phyloP scores from a whole-genome alignment of 1,140 invertebrate species.

The Bathynomus jamesi region DNA sequence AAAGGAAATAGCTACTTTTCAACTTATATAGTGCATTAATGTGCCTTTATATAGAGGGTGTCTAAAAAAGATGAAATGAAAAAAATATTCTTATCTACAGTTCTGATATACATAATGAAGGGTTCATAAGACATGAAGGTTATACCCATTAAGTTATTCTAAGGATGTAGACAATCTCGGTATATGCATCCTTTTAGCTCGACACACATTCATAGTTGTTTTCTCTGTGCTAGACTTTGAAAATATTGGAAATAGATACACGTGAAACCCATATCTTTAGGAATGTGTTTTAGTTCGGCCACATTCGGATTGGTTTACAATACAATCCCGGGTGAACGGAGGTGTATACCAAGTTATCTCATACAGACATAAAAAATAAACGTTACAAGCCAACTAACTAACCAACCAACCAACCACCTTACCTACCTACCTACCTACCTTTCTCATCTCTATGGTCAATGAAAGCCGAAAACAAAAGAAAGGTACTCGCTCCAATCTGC shows the following conservation, averaged over 20 bases:
- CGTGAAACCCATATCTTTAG: not conserved
- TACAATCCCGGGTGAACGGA: not conserved
- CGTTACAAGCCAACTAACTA: not conserved
- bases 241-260: not conserved
- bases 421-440: not conserved
- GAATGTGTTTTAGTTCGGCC: no score
- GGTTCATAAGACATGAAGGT: no score
- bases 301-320: not conserved
- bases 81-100: not conserved
- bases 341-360: not conserved
- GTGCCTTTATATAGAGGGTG: not conserved
- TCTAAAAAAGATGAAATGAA: not conserved
- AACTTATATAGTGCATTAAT: not conserved
- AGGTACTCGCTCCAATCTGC: not conserved
- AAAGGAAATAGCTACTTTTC: not conserved
- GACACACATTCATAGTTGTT: no score
- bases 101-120: no score
- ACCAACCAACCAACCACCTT: not conserved
- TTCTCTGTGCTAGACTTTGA: not conserved
- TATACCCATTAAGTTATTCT: no score
- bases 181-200: no score
- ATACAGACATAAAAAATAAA: not conserved
- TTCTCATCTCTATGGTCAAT: constrained; percentile 7
- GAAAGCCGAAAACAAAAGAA: not conserved
- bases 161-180: no score